phyloP scores from a whole-genome alignment of 2,113 vertebrate species.

The Oostethus manadensis region DNA sequence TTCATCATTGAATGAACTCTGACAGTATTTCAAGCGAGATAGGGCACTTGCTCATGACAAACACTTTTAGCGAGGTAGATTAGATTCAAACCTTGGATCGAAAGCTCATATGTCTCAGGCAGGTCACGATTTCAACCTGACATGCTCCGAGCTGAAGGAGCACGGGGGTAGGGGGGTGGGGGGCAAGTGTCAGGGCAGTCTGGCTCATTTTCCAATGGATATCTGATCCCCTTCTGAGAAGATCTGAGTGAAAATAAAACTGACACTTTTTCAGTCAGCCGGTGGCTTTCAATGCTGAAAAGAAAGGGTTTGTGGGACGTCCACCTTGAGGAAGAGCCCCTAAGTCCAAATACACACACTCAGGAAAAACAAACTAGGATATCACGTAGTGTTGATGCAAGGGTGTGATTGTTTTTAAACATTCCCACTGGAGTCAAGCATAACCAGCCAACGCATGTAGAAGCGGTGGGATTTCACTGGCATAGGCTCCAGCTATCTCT shows the following conservation, averaged over 20 bases:
- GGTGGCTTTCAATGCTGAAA: slow-evolving; percentile 45
- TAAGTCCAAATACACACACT: neutral
- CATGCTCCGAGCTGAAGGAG: neutral
- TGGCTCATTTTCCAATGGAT: slow-evolving; percentile 46
- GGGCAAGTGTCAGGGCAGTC: slow-evolving; percentile 7
- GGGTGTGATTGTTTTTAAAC: no score
- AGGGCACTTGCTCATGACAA: slow-evolving; percentile 20
- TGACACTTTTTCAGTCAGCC: slow-evolving; percentile 52
- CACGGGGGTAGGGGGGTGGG: neutral
- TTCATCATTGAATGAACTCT: slow-evolving; percentile 40
- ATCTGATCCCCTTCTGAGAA: slow-evolving; percentile 52
- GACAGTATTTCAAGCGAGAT: slow-evolving; percentile 18
- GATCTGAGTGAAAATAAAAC: slow-evolving; percentile 49
- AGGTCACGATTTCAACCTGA: slow-evolving; percentile 1
- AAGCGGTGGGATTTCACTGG: no score
- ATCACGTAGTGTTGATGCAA: no score
- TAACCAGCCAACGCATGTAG: no score
- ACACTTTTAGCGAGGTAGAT: slow-evolving; percentile 26
- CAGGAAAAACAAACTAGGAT: neutral
- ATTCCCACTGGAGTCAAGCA: no score
- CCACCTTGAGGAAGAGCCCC: slow-evolving; percentile 13
- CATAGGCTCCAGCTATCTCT: no score
- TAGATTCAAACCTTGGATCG: slow-evolving; percentile 43
- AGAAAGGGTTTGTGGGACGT: slow-evolving; percentile 24
- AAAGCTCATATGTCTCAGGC: slow-evolving; percentile 33